phyloP scores from a whole-genome alignment of 92 coral and sea anemone genomes.

The Nematostella vectensis region DNA sequence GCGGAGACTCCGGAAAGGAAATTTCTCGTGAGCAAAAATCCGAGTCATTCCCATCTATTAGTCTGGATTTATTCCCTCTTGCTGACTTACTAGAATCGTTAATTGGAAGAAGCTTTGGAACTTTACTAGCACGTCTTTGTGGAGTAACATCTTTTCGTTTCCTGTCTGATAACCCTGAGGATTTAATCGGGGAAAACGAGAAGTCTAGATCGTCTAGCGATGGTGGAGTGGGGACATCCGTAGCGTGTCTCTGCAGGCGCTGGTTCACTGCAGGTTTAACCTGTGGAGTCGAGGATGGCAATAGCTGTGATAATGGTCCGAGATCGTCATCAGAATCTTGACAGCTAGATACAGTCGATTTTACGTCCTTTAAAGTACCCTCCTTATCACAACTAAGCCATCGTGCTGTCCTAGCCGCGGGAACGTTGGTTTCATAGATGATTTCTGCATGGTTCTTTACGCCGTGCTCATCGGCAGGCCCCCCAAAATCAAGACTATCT shows the following conservation, averaged over 20 bases:
- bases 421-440: neutral
- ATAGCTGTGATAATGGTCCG: constrained; percentile 13
- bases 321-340: neutral
- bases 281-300: constrained; percentile 17
- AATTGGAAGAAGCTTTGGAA: constrained; percentile 9
- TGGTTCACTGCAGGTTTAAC: neutral
- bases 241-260: constrained; percentile 4
- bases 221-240: constrained; percentile 63
- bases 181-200: constrained; percentile 19
- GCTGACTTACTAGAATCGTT: no score
- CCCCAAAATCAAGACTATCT: neutral
- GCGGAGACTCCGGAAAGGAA: no score
- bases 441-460: neutral
- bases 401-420: neutral
- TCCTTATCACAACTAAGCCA: neutral
- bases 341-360: neutral
- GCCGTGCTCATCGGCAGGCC: neutral
- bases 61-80: no score
- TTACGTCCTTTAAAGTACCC: neutral
- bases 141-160: neutral
- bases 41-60: no score
- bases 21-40: no score
- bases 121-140: neutral
- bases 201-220: constrained; percentile 52
- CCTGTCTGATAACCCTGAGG: neutral